These are phyloP conservation scores for Phenacoccus solenopsis DNA, from an alignment of 1,140 invertebrate species.

Conservation along the genomic window DNA sequence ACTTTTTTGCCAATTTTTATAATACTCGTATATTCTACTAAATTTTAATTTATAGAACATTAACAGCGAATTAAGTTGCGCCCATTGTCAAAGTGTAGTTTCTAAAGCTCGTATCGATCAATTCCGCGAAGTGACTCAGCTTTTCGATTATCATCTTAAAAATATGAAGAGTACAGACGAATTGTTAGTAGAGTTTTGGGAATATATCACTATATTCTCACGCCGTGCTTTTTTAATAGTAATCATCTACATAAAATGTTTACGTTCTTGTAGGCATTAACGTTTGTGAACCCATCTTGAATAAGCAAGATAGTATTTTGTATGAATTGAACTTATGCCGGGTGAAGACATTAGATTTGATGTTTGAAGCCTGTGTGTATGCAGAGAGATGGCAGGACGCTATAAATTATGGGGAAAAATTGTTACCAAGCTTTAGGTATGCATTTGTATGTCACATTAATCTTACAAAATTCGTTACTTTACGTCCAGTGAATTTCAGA, in stretches of 20 bases:
- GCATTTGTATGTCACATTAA: slow-evolving; percentile 26
- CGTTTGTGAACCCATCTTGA: slow-evolving; percentile 57
- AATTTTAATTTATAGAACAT: slow-evolving; percentile 19
- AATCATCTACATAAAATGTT: neutral
- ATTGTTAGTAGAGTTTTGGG: slow-evolving; percentile 39
- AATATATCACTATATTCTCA: slow-evolving; percentile 19
- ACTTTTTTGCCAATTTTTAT: slow-evolving; percentile 28
- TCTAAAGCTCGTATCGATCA: slow-evolving; percentile 40
- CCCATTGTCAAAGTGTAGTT: slow-evolving; percentile 44
- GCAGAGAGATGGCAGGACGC: slow-evolving; percentile 57
- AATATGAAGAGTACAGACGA: slow-evolving; percentile 50
- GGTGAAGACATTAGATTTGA: slow-evolving; percentile 60
- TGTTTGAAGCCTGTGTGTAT: slow-evolving; percentile 59
- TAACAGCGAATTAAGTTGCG: slow-evolving; percentile 36
- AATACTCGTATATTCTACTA: slow-evolving; percentile 27
- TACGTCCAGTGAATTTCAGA: too few relatives aligned
- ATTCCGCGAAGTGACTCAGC: slow-evolving; percentile 49
- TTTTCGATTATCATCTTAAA: slow-evolving; percentile 49
- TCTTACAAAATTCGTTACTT: too few relatives aligned
- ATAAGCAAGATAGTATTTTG: slow-evolving; percentile 51
- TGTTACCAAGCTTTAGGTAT: slow-evolving; percentile 56
- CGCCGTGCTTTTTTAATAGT: neutral
- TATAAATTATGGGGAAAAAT: slow-evolving; percentile 44
- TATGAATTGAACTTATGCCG: slow-evolving; percentile 58
- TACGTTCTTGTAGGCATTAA: slow-evolving; percentile 51